Conservation (phyloP, 2,888 invertebrate genomes). For the Allygus modestus region DNA sequence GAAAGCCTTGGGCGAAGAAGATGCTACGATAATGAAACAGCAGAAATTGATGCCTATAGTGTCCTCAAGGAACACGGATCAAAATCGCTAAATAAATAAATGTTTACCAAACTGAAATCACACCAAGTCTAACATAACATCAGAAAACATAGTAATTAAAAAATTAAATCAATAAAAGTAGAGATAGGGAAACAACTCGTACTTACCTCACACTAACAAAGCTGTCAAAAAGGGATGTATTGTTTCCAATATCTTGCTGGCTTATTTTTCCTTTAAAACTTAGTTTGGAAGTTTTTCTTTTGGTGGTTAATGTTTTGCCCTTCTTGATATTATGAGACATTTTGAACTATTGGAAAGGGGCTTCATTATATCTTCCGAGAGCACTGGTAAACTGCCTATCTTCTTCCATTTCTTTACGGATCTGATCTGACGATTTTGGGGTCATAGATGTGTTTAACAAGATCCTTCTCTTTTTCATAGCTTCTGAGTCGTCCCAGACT, state of each 20-base stretch:
- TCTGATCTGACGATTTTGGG: not conserved
- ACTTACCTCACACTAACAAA: not conserved
- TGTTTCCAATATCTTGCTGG: not conserved
- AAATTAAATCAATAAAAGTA: too few relatives aligned
- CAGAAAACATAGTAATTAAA: too few relatives aligned
- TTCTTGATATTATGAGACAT: not conserved
- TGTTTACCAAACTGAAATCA: too few relatives aligned
- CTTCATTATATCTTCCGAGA: not conserved
- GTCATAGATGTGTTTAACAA: not conserved
- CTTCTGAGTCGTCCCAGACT: not conserved
- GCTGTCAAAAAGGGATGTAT: conserved; percentile 4
- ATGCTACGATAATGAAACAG: too few relatives aligned
- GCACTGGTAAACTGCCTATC: not conserved
- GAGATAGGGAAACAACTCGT: not conserved
- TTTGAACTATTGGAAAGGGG: not conserved
- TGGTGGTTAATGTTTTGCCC: not conserved
- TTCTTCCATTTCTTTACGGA: not conserved
- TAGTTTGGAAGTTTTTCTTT: not conserved
- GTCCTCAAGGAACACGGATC: too few relatives aligned
- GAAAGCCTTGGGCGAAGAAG: too few relatives aligned
- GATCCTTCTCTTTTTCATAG: not conserved
- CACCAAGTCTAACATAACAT: too few relatives aligned
- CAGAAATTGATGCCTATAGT: too few relatives aligned
- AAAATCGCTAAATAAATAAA: too few relatives aligned
- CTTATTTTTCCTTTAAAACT: not conserved